A percentile compares a stretch with the other conserved stretches of the same genome.
phyloP scores from a whole-genome alignment of 30 jellyfish, hydroid and myxozoan species.

The Aurelia sp. region DNA sequence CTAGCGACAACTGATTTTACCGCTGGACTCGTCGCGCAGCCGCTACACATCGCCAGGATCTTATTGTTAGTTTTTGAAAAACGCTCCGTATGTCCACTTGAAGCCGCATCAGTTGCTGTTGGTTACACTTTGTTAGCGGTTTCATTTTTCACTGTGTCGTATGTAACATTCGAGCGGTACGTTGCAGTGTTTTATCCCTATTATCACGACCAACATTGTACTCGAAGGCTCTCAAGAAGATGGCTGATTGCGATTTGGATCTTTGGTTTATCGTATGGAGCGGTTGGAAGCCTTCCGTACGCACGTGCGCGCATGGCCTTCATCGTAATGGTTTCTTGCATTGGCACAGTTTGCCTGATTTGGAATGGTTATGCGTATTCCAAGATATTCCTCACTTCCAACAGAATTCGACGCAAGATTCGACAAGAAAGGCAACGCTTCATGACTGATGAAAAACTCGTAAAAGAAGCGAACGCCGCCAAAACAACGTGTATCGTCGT shows the following conservation, averaged over 20 bases:
- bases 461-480: slow-evolving; percentile 73
- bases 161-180: slow-evolving; percentile 60
- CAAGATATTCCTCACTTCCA: slow-evolving; percentile 48
- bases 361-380: slow-evolving; percentile 72
- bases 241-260: slow-evolving; percentile 48
- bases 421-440: slow-evolving; percentile 57
- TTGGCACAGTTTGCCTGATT: slow-evolving; percentile 48
- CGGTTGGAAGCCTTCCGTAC: slow-evolving; percentile 57
- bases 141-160: slow-evolving; percentile 68
- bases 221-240: slow-evolving; percentile 26
- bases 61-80: slow-evolving; percentile 20
- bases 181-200: slow-evolving; percentile 70
- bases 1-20: slow-evolving; percentile 66
- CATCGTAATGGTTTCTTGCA: slow-evolving; percentile 45
- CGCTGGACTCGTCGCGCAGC: slow-evolving; percentile 75
- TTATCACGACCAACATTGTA: slow-evolving; percentile 52
- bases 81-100: slow-evolving; percentile 44
- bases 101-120: slow-evolving; percentile 42
- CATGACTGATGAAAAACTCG: slow-evolving; percentile 47
- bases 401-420: slow-evolving; percentile 31
- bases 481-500: slow-evolving; percentile 60
- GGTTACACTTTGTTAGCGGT: slow-evolving; percentile 64
- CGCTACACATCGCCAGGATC: slow-evolving; percentile 53
- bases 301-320: slow-evolving; percentile 5
- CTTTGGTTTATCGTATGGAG: slow-evolving; percentile 39